Base-by-base conservation (phyloP, 2,113 vertebrate genomes). In the Macrotus californicus region DNA sequence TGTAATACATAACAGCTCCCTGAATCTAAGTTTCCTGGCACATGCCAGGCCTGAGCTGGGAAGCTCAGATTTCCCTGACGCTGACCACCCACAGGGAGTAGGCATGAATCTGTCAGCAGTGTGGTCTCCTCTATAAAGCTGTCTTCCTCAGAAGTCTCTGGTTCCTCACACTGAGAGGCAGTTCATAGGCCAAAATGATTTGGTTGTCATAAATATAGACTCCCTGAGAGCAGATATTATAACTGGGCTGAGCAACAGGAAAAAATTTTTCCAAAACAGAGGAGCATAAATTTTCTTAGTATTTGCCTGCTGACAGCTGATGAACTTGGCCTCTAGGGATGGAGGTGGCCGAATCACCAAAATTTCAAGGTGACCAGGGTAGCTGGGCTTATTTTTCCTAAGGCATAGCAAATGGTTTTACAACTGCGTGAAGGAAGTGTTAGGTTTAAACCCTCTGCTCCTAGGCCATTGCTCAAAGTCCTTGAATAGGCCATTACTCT, bases 1-100 rank as follows among this genome's bases (percentile, higher is more conserved):
- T 50, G 21, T 79, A 95, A 94, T 18, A 96, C 93, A 96, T 96
- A 96, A 84, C 93, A 95, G 96, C 89, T 97, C 80, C 14, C 24
- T 21, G 24, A 93, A 85, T 90, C 87, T 84, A 69, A 87, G 81
- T 93, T 89, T 95, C 56, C 83, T 94, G 96, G 95, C 95, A 96
- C 82, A 69, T 48, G 70, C 36, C 52, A 87, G 70, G 66, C 52
- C 89, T 34, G n/a, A 7, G 4, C 54, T 70, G 70, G 50, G 43
- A 21, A 81, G 83, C 82, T 95, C 93, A 31, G 43, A 43, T 96
- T 95, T 97, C 96, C 54, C 50, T 64, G 83, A 79, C n/a, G 75
- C 73, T 18, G 94, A 94, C 95, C 97, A 94, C 95, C 93, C 93
- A 94, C 88, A 5, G 89, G 87, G 59, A 92, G 81, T 41, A 95